phyloP scores from a whole-genome alignment of 2,113 vertebrate species.

The Menidia beryllina region DNA sequence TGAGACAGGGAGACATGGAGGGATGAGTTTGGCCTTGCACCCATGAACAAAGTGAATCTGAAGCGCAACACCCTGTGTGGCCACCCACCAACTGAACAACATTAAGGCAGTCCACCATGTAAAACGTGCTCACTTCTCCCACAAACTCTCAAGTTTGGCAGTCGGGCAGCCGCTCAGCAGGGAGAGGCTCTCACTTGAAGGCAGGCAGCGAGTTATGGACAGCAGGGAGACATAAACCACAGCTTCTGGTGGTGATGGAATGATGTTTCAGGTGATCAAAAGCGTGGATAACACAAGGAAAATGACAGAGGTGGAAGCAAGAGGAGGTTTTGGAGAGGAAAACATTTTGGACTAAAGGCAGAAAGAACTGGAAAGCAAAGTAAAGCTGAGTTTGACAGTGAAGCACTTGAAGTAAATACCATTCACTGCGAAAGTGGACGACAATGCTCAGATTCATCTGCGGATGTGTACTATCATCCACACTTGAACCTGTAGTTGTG shows the following conservation, averaged over 20 bases:
- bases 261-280: slow-evolving; percentile 81
- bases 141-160: slow-evolving; percentile 61
- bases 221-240: slow-evolving; percentile 72
- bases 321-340: slow-evolving; percentile 61
- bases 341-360: slow-evolving; percentile 66
- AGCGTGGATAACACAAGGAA: slow-evolving; percentile 69
- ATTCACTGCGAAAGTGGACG: slow-evolving; percentile 27
- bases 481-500: slow-evolving; percentile 10
- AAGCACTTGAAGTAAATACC: slow-evolving; percentile 43
- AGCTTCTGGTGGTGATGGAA: slow-evolving; percentile 70
- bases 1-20: background rate
- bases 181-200: slow-evolving; percentile 74
- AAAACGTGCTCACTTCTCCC: slow-evolving; percentile 70
- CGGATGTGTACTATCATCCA: slow-evolving; percentile 31
- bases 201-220: slow-evolving; percentile 69
- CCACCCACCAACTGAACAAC: slow-evolving; percentile 69
- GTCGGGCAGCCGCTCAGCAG: slow-evolving; percentile 69
- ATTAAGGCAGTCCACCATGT: slow-evolving; percentile 72
- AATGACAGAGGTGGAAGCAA: slow-evolving; percentile 72
- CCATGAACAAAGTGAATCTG: slow-evolving; percentile 65
- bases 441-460: slow-evolving; percentile 30
- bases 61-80: slow-evolving; percentile 68
- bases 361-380: slow-evolving; percentile 66
- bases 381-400: slow-evolving; percentile 69
- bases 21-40: slow-evolving; percentile 32